These are phyloP conservation scores for Eclectus roratus DNA, from an alignment of 2,113 vertebrate genomes.

Conservation along the genomic window DNA sequence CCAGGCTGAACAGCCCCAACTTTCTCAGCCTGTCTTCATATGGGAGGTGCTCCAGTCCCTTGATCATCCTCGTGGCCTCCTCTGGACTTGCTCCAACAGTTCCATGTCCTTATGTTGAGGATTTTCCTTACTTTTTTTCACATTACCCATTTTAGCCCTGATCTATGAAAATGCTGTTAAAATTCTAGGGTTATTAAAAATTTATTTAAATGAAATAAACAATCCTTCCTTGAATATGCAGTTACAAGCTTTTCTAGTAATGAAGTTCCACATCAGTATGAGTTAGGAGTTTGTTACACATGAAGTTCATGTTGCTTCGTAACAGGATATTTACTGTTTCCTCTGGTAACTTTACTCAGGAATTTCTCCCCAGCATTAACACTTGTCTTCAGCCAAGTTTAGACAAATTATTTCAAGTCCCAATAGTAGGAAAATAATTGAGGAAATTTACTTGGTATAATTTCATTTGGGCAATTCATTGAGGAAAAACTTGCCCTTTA, in stretches of 20 bases:
- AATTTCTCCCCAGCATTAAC: background rate
- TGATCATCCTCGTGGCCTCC: background rate
- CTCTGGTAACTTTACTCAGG: background rate
- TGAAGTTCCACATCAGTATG: background rate
- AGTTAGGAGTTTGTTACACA: background rate
- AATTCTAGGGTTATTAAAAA: background rate
- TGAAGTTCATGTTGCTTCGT: background rate
- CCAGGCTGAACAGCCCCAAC: background rate
- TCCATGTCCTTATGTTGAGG: background rate
- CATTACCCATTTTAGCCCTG: background rate
- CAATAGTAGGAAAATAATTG: background rate
- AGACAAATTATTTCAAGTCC: background rate
- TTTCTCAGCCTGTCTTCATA: background rate
- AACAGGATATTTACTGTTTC: background rate
- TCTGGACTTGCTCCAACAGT: background rate
- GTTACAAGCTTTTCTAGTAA: background rate
- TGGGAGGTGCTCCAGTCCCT: background rate
- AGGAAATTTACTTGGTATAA: background rate
- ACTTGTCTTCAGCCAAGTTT: background rate
- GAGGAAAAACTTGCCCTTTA: background rate
- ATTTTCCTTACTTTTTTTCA: background rate
- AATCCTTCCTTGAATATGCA: background rate
- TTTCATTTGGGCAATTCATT: background rate
- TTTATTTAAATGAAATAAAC: background rate
- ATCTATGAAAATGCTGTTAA: background rate